Evolutionary conservation across 2,888 invertebrate genomes (phyloP), one percentile per base, ranked within the genome.

Genomic region (Pristionchus exspectatus): DNA sequence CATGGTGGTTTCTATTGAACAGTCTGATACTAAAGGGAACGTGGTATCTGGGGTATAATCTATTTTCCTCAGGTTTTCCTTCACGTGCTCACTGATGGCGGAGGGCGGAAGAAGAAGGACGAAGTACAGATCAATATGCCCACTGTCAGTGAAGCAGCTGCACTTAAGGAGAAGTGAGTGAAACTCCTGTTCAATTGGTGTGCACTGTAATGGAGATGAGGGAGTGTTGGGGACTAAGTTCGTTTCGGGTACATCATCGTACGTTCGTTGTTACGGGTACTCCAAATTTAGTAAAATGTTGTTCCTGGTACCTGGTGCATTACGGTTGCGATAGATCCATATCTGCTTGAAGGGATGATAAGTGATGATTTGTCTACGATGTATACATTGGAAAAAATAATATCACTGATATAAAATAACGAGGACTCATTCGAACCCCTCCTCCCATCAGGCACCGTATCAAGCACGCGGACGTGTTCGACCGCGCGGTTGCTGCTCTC

Each of bases 391-490:
- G 44, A 50, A 12, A 50, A 9, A 50, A 50, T 10, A 50, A 50
- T 10, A 50, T 10, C 44, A 50, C 1, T 3, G 1, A 50, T 50
- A 50, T 7, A 50, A 50, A 10, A 50, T 50, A 50, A 50, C 1
- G 44, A 50, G 10, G 3, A 50, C 44, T 50, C 44, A 50, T 50
- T 50, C 44, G 12, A 50, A 50, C 12, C 44, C 44, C 44, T 50
- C 44, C 12, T 50, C 38, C 10, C 44, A 7, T 3, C 38, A 93
- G 94, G 54, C 91, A 94, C 74, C 90, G 91, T 81, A 90, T 94
- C 56, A 94, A 93, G 85, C 92, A 94, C 89, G 90, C 90, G 4
- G 94, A 94, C 83, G 89, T 94, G 5, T 93, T 93, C 90, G 74
- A 91, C 7, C 89, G 91, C 10, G 93, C 93, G 66, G 91, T 93